Base-by-base conservation (phyloP, 2,888 invertebrate genomes). In the Calephelis perditalis region DNA sequence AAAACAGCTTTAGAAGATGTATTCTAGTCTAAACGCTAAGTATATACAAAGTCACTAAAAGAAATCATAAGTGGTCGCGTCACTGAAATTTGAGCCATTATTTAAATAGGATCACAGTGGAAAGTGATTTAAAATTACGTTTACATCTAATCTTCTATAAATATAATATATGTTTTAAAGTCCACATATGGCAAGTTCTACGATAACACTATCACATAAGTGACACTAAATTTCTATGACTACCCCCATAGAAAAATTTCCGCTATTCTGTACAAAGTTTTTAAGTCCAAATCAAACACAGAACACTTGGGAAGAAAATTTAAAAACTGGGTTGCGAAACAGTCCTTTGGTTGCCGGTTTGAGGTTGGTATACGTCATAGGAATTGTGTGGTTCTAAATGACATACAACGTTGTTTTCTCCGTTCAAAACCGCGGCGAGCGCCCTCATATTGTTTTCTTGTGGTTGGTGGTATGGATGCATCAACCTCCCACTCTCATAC, bases 341-440 rank as follows among this genome's bases (percentile, higher is more conserved):
- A 82, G 90, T 90, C 76, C 90, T 82, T 0, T 87, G 85, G 70
- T 86, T 86, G 15, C 85, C 82, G 61, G 82, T 79, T 62, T 87
- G 89, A 2, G 87, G 86, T 65, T 85, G 88, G 71, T 90, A 90
- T 0, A 82, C 88, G 68, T 90, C 90, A 67, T 90, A 90, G 0
- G 89, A 82, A 64, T 91, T 93, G 65, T 93, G 94, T 47, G 96
- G 96, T 79, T 96, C 96, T 73, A 96, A 83, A 78, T 96, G 96
- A 82, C 96, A 96, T 62, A 96, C 95, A 63, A 97, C 96, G 64
- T 96, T 96, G 74, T 94, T 94, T 74, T 95, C 95, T 56, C 96
- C 96, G 77, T 96, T 96, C 60, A 96, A 88, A 65, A 96, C 96
- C 11, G 96, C 96, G 40, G 96, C 95, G 67, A 93, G 70, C 8